phyloP scores from a whole-genome alignment of 2,113 vertebrate species.

The Rhynchomys soricoides region DNA sequence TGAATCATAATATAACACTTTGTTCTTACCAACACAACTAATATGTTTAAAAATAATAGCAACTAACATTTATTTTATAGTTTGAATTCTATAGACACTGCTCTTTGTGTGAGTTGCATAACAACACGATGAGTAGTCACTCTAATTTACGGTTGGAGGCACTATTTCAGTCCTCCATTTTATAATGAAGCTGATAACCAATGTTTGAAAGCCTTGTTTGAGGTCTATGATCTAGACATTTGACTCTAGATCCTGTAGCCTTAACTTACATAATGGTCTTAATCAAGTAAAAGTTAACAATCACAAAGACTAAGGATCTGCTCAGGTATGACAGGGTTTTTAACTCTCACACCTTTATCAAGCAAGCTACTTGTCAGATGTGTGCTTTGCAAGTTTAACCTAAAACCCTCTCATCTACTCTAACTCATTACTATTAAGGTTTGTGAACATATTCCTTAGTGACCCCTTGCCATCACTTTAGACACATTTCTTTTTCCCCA shows the following conservation, averaged over 20 bases:
- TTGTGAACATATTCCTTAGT: background rate
- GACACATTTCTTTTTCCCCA: background rate
- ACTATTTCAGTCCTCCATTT: background rate
- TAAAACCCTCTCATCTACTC: background rate
- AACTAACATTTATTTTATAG: background rate
- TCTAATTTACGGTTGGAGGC: background rate
- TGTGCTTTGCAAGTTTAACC: background rate
- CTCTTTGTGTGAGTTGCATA: background rate
- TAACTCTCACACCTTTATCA: background rate
- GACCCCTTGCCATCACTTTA: background rate
- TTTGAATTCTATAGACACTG: background rate
- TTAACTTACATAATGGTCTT: background rate
- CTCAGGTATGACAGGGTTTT: background rate
- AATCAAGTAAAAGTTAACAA: background rate
- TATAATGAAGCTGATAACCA: background rate
- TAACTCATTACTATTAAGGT: background rate
- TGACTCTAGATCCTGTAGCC: background rate
- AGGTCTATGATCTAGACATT: background rate
- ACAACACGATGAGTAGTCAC: background rate
- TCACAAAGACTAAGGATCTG: background rate
- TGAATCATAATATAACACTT: background rate
- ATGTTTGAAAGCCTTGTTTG: background rate
- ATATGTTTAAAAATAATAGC: background rate
- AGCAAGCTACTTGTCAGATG: background rate
- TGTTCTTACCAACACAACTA: background rate